These are phyloP conservation scores for Myrmophylax atrothorax DNA, from an alignment of 2,113 vertebrate genomes.

Conservation along the genomic window DNA sequence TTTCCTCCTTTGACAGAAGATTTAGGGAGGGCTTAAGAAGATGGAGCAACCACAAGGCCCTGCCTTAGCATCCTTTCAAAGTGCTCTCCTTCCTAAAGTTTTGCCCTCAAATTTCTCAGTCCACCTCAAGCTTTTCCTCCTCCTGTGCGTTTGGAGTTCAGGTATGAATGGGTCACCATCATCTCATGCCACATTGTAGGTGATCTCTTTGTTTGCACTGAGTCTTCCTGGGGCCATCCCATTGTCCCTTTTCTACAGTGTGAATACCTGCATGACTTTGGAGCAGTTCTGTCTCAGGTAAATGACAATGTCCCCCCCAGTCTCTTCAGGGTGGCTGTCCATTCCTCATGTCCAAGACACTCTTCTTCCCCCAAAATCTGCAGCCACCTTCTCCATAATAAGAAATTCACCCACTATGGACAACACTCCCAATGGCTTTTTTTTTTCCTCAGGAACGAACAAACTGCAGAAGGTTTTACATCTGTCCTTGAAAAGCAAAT, in stretches of 20 bases:
- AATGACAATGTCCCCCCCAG: not conserved
- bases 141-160: not conserved
- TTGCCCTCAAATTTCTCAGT: not conserved
- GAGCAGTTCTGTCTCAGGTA: not conserved
- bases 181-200: not conserved
- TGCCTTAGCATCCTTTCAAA: not conserved
- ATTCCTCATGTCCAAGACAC: not conserved
- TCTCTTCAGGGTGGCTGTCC: not conserved
- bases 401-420: not conserved
- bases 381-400: not conserved
- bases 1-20: rapidly evolving
- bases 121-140: not conserved
- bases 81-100: not conserved
- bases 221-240: not conserved
- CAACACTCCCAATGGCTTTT: rapidly evolving
- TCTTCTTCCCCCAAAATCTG: not conserved
- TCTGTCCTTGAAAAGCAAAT: not conserved
- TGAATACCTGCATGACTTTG: not conserved
- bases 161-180: not conserved
- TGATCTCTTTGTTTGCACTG: not conserved
- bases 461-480: not conserved
- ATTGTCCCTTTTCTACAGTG: not conserved
- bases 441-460: not conserved
- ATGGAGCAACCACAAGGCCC: not conserved
- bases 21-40: not conserved